Evolutionary conservation across 2,113 vertebrate species (phyloP).

Genomic region (Colinus virginianus): DNA sequence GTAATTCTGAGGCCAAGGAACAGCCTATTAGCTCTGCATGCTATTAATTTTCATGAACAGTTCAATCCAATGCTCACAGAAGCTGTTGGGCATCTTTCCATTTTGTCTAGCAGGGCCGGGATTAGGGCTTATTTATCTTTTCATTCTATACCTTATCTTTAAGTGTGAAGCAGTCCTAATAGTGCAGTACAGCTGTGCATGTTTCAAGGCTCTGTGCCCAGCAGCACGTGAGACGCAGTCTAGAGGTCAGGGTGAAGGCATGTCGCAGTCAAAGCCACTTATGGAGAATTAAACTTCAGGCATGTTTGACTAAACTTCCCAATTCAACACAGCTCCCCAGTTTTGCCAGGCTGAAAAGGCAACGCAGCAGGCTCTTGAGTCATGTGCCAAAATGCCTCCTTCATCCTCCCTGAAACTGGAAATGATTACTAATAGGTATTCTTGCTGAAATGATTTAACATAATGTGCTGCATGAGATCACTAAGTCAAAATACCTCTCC

Average conservation of each 20-base stretch:
- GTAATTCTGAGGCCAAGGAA: constrained; percentile 44
- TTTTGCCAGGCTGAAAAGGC: constrained; percentile 46
- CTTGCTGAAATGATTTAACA: constrained; percentile 53
- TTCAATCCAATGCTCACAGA: constrained; percentile 34
- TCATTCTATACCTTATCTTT: not conserved
- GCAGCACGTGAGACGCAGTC: not conserved
- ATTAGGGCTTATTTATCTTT: constrained; percentile 40
- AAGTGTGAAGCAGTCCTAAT: not conserved
- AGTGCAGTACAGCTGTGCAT: not conserved
- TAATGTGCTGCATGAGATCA: constrained; percentile 54
- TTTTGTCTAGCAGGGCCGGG: constrained; percentile 26
- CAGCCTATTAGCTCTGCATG: constrained; percentile 63
- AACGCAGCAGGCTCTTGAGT: constrained; percentile 34
- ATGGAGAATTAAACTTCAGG: constrained; percentile 18
- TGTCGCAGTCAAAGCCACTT: constrained; percentile 21
- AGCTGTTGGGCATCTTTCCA: constrained; percentile 49
- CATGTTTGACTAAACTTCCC: constrained; percentile 38
- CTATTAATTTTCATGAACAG: constrained; percentile 54
- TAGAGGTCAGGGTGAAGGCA: not conserved
- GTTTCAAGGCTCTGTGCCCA: not conserved
- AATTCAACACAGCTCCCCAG: not conserved
- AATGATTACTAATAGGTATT: constrained; percentile 42
- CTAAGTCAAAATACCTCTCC: constrained; percentile 48
- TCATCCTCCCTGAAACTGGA: constrained; percentile 11
- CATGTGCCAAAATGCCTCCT: constrained; percentile 40